These are phyloP conservation scores for Clistopyga incitator DNA, from an alignment of 2,888 invertebrate genomes.

Conservation along the genomic window DNA sequence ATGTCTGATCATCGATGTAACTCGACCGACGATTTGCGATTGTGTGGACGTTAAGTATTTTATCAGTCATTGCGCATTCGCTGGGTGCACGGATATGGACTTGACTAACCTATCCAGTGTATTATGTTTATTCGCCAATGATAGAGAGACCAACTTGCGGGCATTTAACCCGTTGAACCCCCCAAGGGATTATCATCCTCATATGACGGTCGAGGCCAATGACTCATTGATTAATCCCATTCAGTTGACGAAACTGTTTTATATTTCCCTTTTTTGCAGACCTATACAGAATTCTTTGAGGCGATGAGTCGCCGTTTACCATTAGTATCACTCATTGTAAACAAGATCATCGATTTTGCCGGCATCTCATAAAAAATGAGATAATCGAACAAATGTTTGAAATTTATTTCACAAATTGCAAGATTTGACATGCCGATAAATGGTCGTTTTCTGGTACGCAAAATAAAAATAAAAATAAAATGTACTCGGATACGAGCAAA, in stretches of 20 bases:
- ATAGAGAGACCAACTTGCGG: slow-evolving; percentile 13
- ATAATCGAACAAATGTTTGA: background rate
- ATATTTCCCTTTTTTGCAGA: background rate
- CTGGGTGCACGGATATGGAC: background rate
- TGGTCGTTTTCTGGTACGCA: background rate
- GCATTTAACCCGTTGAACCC: slow-evolving; percentile 16
- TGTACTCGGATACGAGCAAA: too few species aligned
- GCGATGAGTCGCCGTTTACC: too few species aligned
- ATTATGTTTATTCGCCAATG: slow-evolving; percentile 29
- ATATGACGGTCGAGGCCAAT: background rate
- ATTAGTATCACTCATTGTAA: too few species aligned
- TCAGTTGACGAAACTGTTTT: background rate
- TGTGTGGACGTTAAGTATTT: background rate
- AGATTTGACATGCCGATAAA: background rate
- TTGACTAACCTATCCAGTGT: background rate
- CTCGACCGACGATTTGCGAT: background rate
- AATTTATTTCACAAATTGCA: background rate
- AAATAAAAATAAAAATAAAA: background rate
- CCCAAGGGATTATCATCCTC: slow-evolving; percentile 22
- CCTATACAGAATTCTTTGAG: background rate
- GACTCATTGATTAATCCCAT: slow-evolving; percentile 49
- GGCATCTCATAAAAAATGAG: background rate
- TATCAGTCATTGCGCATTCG: background rate
- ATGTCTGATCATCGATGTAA: background rate
- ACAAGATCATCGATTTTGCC: background rate